Base-by-base conservation (phyloP, 2,797 vertebrate genomes). In the Periparus ater region DNA sequence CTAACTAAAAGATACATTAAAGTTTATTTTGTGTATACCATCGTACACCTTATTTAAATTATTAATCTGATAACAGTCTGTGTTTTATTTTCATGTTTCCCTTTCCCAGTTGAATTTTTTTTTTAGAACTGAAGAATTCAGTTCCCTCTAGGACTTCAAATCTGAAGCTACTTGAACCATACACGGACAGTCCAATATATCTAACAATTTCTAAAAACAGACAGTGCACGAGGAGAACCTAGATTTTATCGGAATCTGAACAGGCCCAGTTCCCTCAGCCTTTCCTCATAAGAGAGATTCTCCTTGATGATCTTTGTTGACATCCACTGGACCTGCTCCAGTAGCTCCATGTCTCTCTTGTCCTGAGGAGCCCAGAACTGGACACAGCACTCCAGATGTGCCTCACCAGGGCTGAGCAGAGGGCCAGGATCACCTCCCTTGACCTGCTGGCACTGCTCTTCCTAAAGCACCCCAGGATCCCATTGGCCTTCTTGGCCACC, bases 331-430 rank as follows among this genome's bases (percentile, higher is more conserved):
- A 51, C 15, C 40, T 2, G 1, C 1, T 48, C 22, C 4, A 72
- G 21, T 0, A 5, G 30, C 4, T 7, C 18, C 5, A 1, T 7
- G 11, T 54, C 30, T 20, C 10, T 48, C 18, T 23, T 36, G 16
- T 25, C 0, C 26, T 26, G n/a, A 10, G 4, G 22, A 72, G 13
- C 19, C 13, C 66, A 84, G 5, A 15, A n/a, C 3, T 15, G 22
- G 26, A 36, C 45, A 20, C 15, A 53, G 30, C 9, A 10, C 13
- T 60, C 12, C 60, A 84, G 30, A 0, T 47, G 13, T 23, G 14
- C 40, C n/a, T 47, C n/a, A 23, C 16, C 30, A 36, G 15, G 6
- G 3, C 22, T 53, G 58, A 53, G 9, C 0, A 27, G n/a, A 65
- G 15, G n/a, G 17, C 0, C 32, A 70, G 12, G n/a, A 47, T 60